Evolutionary conservation across 2,113 vertebrate genomes (phyloP).

Genomic region (Bungarus multicinctus): DNA sequence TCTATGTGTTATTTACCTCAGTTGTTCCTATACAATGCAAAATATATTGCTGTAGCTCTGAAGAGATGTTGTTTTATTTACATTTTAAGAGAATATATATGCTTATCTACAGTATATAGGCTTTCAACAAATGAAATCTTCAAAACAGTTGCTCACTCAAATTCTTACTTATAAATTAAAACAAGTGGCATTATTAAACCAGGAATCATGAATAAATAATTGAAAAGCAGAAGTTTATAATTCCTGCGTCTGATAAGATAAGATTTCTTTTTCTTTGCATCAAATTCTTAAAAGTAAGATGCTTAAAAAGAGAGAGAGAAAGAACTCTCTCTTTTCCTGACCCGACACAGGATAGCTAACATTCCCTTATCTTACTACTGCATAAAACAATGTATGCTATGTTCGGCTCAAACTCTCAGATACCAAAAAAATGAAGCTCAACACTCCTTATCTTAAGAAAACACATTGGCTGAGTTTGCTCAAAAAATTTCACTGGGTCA

Average conservation of each 20-base stretch:
- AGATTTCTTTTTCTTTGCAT: background rate
- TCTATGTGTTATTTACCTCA: background rate
- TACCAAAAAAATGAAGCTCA: background rate
- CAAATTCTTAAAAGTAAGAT: background rate
- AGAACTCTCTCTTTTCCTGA: background rate
- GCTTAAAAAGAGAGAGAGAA: background rate
- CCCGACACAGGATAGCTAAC: background rate
- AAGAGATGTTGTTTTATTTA: background rate
- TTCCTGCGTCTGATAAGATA: background rate
- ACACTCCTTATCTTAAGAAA: background rate
- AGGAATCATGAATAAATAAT: background rate
- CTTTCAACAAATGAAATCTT: background rate
- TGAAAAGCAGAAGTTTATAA: background rate
- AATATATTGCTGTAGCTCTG: background rate
- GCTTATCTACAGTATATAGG: background rate
- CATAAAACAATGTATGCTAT: background rate
- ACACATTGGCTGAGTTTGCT: background rate
- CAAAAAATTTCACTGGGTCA: background rate
- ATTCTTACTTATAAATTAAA: background rate
- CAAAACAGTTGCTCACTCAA: background rate
- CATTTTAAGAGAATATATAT: too few species aligned
- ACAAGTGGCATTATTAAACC: background rate
- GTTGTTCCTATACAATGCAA: background rate
- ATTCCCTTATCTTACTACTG: background rate
- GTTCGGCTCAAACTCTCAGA: background rate